These are phyloP conservation scores for Aporrectodea caliginosa DNA, from an alignment of 1,140 invertebrate species.

Conservation along the genomic window DNA sequence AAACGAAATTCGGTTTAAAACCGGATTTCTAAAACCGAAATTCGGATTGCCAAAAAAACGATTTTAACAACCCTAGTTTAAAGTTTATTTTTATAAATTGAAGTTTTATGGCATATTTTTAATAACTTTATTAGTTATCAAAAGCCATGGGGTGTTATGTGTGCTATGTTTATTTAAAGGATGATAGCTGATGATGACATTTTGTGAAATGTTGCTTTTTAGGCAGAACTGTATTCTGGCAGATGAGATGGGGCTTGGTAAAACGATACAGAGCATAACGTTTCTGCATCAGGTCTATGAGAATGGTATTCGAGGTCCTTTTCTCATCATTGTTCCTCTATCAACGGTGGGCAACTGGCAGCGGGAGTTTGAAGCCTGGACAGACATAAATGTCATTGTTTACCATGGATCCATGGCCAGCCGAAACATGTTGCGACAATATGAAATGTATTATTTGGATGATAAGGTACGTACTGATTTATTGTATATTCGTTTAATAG, in stretches of 20 bases:
- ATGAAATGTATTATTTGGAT: constrained; percentile 96
- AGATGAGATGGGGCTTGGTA: constrained; percentile 91
- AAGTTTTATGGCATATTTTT: too few species aligned
- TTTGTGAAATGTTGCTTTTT: constrained; percentile 95
- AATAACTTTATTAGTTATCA: too few species aligned
- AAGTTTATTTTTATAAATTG: too few species aligned
- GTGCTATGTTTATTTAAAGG: too few species aligned
- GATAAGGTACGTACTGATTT: constrained; percentile 60
- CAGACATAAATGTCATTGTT: constrained; percentile 96
- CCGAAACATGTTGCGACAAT: constrained; percentile 96
- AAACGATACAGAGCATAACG: constrained; percentile 53
- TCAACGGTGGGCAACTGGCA: constrained; percentile 99
- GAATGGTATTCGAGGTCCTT: constrained; percentile 93
- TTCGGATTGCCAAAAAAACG: too few species aligned
- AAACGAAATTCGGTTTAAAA: too few species aligned
- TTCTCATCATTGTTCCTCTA: constrained; percentile 95
- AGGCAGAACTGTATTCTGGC: constrained; percentile 96
- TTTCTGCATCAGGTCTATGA: constrained; percentile 74
- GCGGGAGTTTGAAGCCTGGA: constrained; percentile 99
- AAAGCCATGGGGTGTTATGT: too few species aligned
- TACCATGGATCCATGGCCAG: constrained; percentile 89
- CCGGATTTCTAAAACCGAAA: too few species aligned
- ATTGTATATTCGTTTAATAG: background rate
- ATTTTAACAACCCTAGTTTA: too few species aligned
- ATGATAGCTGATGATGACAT: too few species aligned